Evolutionary conservation across 2,113 vertebrate genomes (phyloP).

Genomic region (Pseudorectes ferrugineus): DNA sequence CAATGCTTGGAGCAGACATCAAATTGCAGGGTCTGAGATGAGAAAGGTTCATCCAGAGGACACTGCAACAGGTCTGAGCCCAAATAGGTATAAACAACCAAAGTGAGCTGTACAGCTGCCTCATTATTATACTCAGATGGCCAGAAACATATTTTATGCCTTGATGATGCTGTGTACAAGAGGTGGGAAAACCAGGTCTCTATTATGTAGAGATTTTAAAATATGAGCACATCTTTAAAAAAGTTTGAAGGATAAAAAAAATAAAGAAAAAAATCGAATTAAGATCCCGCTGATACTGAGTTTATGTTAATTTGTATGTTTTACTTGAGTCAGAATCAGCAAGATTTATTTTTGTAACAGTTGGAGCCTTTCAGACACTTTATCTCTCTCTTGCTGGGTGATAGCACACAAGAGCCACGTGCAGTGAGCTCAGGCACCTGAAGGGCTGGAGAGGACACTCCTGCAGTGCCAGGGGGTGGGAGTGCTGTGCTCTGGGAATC

Average conservation of each 20-base stretch:
- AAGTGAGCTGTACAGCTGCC: slow-evolving; percentile 39
- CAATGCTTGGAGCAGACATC: slow-evolving; percentile 42
- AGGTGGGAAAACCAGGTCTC: neutral
- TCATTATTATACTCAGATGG: slow-evolving; percentile 58
- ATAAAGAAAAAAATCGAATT: neutral
- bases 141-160: slow-evolving; percentile 22
- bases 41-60: slow-evolving; percentile 35
- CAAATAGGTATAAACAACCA: slow-evolving; percentile 52
- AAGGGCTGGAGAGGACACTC: neutral
- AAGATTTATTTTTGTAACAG: slow-evolving; percentile 25
- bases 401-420: neutral
- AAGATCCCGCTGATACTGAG: slow-evolving; percentile 19
- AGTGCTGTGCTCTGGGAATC: neutral
- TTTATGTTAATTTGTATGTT: slow-evolving; percentile 31
- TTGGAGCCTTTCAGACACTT: slow-evolving; percentile 7
- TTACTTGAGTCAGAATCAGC: slow-evolving; percentile 28
- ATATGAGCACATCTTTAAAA: neutral
- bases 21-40: slow-evolving; percentile 41
- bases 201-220: neutral
- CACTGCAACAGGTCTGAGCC: slow-evolving; percentile 29
- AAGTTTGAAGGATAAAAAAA: neutral
- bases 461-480: neutral
- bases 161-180: neutral
- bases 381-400: neutral
- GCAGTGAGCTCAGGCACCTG: neutral